These are phyloP conservation scores for Thamnophis sirtalis DNA, from an alignment of 2,113 vertebrate species.

Conservation along the genomic window DNA sequence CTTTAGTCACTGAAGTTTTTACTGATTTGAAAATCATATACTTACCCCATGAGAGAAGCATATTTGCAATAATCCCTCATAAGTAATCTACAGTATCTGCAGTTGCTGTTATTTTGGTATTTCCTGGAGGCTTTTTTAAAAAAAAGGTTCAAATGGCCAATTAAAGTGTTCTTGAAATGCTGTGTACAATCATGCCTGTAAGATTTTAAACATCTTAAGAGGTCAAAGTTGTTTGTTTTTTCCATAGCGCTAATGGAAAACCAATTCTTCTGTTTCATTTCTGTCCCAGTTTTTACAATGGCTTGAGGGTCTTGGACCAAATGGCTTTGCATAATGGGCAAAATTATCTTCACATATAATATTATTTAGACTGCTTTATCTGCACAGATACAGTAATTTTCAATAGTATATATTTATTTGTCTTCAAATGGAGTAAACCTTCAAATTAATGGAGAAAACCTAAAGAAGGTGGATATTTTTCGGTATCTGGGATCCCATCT, in stretches of 20 bases:
- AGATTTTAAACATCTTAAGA: neutral
- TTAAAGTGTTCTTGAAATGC: rapidly evolving
- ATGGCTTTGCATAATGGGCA: neutral
- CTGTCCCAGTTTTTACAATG: neutral
- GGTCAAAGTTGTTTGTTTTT: neutral
- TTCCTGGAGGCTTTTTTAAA: neutral
- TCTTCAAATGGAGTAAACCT: too few species aligned
- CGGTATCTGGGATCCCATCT: too few species aligned
- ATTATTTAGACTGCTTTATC: neutral
- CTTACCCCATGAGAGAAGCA: neutral
- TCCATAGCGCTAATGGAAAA: neutral
- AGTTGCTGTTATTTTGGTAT: neutral
- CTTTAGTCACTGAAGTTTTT: slow-evolving; percentile 4
- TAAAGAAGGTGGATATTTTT: too few species aligned
- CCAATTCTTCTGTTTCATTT: neutral
- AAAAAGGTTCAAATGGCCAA: neutral
- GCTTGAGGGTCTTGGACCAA: neutral
- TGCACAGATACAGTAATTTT: neutral
- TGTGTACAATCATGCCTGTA: neutral
- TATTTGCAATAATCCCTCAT: neutral
- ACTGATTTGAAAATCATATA: neutral
- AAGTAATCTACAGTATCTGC: neutral
- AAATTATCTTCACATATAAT: neutral
- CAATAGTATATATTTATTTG: neutral
- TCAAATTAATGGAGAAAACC: too few species aligned